These are phyloP conservation scores for Drosophila paramelanica DNA, from an alignment of 2,888 invertebrate species.

Conservation along the genomic window DNA sequence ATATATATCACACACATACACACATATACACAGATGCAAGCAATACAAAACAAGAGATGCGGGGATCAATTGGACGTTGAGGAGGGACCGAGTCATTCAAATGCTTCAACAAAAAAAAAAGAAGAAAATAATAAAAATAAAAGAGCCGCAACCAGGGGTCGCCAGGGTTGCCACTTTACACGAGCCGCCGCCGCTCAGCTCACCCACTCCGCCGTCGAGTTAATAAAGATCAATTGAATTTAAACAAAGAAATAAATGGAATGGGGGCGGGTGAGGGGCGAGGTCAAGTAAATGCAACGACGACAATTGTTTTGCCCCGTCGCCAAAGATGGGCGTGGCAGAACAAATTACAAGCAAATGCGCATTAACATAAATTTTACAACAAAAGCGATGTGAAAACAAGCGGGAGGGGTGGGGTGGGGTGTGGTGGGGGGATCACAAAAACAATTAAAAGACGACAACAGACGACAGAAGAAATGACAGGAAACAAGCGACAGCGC, in stretches of 20 bases:
- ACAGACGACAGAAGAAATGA: conserved; percentile 54
- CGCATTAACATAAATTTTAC: conserved; percentile 68
- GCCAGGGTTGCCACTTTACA: conserved; percentile 52
- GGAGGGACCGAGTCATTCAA: conserved; percentile 65
- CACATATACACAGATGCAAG: conserved; percentile 20
- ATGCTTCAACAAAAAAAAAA: conserved; percentile 52
- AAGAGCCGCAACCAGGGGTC: conserved; percentile 43
- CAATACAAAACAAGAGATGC: conserved; percentile 29
- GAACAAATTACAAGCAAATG: conserved; percentile 67
- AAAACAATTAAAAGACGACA: conserved; percentile 62
- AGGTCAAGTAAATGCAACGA: conserved; percentile 59
- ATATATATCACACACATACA: conserved; percentile 32
- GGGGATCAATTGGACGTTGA: conserved; percentile 67
- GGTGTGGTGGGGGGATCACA: neutral
- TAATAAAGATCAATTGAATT: conserved; percentile 81
- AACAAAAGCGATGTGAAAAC: conserved; percentile 31
- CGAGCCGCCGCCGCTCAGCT: conserved; percentile 22
- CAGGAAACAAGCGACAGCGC: conserved; percentile 43
- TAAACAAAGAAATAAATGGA: conserved; percentile 66
- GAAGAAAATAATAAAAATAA: conserved; percentile 19
- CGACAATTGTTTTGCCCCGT: conserved; percentile 45
- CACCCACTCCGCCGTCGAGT: conserved; percentile 29
- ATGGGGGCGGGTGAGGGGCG: conserved; percentile 4
- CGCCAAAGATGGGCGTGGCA: conserved; percentile 47
- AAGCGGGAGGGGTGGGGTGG: neutral